phyloP scores from a whole-genome alignment of 2,888 invertebrate species.

The Lycia hirtaria region DNA sequence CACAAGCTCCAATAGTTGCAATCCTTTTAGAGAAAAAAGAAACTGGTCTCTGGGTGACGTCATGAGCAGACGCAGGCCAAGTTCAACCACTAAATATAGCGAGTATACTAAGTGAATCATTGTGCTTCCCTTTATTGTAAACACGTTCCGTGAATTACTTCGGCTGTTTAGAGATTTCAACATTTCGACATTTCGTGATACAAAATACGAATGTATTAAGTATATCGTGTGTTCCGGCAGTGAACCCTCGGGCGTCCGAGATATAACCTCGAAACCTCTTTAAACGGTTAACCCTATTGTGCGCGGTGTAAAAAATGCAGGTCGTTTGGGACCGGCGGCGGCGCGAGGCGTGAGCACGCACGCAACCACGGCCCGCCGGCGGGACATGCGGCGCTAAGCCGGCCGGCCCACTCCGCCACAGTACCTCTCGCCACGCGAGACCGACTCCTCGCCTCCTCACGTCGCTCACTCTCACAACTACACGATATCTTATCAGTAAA shows the following conservation, averaged over 20 bases:
- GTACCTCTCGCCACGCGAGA: constrained; percentile 66
- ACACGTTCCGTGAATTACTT: constrained; percentile 52
- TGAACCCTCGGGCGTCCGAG: constrained; percentile 50
- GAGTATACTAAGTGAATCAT: constrained; percentile 75
- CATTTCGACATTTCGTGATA: constrained; percentile 2
- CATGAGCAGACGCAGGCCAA: constrained; percentile 61
- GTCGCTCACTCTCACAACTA: constrained; percentile 46
- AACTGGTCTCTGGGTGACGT: constrained; percentile 63
- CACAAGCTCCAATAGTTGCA: constrained; percentile 56
- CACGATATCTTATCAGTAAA: constrained; percentile 80
- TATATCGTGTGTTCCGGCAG: constrained; percentile 27
- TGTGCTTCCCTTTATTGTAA: constrained; percentile 53
- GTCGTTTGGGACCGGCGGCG: constrained; percentile 16
- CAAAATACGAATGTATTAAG: neutral
- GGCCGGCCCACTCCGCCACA: constrained; percentile 48
- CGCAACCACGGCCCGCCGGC: neutral
- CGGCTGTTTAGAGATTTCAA: constrained; percentile 31
- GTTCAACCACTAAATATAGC: constrained; percentile 72
- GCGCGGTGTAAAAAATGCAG: constrained; percentile 73
- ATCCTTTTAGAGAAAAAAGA: constrained; percentile 59
- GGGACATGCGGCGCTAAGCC: constrained; percentile 17
- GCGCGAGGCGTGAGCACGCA: constrained; percentile 12
- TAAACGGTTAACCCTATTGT: constrained; percentile 64
- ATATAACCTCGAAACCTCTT: constrained; percentile 72
- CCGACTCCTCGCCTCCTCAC: constrained; percentile 62